Percentiles rank a stretch among this genome's conserved stretches.
These are phyloP conservation scores for Thinocorus orbignyianus DNA, from an alignment of 2,113 vertebrate genomes.

Conservation along the genomic window DNA sequence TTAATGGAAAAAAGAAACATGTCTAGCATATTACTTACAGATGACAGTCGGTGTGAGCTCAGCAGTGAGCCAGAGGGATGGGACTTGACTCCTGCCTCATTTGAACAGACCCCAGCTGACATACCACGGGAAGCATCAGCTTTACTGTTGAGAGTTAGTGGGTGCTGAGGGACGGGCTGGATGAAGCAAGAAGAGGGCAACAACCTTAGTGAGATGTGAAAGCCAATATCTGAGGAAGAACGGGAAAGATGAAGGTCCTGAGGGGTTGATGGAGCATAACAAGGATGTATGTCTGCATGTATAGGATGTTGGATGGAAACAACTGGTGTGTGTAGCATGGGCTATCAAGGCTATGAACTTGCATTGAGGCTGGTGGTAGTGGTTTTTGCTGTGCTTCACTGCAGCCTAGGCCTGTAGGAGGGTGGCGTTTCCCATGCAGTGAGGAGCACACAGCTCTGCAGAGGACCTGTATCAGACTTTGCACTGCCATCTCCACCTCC, in stretches of 20 bases:
- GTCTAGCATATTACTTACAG: conserved; percentile 68
- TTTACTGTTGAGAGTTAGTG: background rate
- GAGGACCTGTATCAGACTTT: background rate
- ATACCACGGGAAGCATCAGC: background rate
- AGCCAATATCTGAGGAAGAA: background rate
- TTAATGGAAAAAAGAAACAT: conserved; percentile 49
- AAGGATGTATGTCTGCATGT: background rate
- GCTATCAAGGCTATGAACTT: background rate
- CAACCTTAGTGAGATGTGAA: background rate
- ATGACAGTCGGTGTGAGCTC: conserved; percentile 25
- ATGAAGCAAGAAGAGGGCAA: background rate
- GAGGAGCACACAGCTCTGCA: background rate
- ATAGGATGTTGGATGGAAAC: background rate
- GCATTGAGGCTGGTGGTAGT: rapidly evolving
- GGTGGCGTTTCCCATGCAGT: background rate
- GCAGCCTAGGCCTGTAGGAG: background rate
- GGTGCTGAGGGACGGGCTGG: background rate
- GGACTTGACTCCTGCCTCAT: background rate
- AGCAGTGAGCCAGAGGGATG: background rate
- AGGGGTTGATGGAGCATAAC: background rate
- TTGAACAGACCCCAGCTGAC: background rate
- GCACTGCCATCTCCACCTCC: background rate
- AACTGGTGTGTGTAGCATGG: background rate
- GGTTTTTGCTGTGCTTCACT: background rate
- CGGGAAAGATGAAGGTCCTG: background rate